Percentiles rank a stretch among this genome's conserved stretches.
Conservation (phyloP, 2,113 vertebrate species). For the Hyaena hyaena region DNA sequence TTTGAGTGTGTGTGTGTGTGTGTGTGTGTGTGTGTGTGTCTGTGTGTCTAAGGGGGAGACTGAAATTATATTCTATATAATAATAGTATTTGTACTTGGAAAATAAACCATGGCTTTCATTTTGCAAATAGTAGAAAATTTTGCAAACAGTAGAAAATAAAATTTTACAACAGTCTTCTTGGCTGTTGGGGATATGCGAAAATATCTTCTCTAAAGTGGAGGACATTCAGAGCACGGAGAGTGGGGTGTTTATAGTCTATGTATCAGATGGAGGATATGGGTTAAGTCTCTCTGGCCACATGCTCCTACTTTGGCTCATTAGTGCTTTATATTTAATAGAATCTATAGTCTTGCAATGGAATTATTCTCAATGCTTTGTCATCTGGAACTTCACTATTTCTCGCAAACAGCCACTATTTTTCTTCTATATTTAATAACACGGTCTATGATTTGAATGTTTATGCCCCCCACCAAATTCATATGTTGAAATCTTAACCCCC, state of each 20-base stretch:
- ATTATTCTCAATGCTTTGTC: not conserved
- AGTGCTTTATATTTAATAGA: not conserved
- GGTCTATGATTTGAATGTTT: not conserved
- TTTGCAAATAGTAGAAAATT: not conserved
- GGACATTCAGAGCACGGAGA: not conserved
- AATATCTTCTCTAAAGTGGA: not conserved
- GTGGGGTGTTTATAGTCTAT: not conserved
- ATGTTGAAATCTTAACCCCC: not conserved
- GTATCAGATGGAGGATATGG: not conserved
- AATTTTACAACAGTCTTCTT: not conserved
- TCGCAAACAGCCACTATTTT: not conserved
- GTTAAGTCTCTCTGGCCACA: not conserved
- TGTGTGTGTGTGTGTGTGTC: not conserved
- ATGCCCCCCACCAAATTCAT: not conserved
- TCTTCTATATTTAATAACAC: not conserved
- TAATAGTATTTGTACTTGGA: not conserved
- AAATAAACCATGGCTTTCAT: not conserved
- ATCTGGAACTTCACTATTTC: not conserved
- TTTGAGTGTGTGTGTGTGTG: not conserved
- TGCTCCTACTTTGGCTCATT: not conserved
- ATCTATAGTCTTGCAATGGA: not conserved
- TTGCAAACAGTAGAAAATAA: not conserved
- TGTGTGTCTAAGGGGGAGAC: not conserved
- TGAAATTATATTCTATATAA: not conserved
- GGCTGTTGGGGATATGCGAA: not conserved